These are phyloP conservation scores for Tenrec ecaudatus DNA, from an alignment of 2,113 vertebrate genomes.

Conservation along the genomic window DNA sequence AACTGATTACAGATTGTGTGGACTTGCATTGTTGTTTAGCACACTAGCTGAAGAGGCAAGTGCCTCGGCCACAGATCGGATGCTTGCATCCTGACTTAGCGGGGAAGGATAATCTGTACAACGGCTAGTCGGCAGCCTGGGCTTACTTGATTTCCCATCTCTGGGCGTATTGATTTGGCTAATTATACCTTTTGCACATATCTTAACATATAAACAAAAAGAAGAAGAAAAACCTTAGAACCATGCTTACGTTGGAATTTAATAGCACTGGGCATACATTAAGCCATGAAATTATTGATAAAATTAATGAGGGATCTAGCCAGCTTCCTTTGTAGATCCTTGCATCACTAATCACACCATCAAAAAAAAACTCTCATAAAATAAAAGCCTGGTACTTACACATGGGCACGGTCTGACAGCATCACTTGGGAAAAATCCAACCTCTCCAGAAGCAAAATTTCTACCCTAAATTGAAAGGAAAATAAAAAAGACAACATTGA, in stretches of 20 bases:
- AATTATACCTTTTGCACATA: constrained; percentile 61
- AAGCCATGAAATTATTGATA: constrained; percentile 63
- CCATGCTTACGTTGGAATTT: constrained; percentile 10
- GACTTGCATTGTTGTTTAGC: constrained; percentile 27
- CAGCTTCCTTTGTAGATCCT: constrained; percentile 35
- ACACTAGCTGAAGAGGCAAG: constrained; percentile 6
- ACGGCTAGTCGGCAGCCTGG: constrained; percentile 49
- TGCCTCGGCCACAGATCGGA: constrained; percentile 32
- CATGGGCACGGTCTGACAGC: constrained; percentile 96
- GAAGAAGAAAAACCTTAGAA: constrained; percentile 3
- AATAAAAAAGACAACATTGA: constrained; percentile 67
- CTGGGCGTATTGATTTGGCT: constrained; percentile 68
- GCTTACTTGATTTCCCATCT: constrained; percentile 60
- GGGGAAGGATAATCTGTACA: constrained; percentile 45
- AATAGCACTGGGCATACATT: neutral
- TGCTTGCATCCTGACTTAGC: constrained; percentile 30
- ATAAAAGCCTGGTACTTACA: constrained; percentile 89
- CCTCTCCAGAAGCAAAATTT: constrained; percentile 93
- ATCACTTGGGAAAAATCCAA: constrained; percentile 98
- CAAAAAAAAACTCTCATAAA: constrained; percentile 39
- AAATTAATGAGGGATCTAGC: constrained; percentile 46
- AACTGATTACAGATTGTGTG: constrained; percentile 7
- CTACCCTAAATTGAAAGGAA: constrained; percentile 91
- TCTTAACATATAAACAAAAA: constrained; percentile 27
- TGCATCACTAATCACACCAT: constrained; percentile 39